Evolutionary conservation across 2,888 invertebrate genomes (phyloP), one percentile per base, ranked within the genome.

Genomic region (Amaurobius ferox): DNA sequence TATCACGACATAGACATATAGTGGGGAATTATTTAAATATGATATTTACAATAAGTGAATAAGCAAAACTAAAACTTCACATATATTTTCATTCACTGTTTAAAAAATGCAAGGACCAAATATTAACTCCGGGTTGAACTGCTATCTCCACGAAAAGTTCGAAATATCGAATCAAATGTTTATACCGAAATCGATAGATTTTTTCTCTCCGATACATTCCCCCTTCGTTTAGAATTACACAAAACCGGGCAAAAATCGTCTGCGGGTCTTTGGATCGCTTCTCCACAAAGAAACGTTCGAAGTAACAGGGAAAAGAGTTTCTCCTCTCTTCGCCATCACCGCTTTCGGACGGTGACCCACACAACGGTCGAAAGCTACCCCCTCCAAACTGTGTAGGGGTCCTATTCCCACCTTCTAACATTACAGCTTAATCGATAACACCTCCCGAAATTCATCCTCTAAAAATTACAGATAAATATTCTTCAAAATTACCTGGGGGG

Each of bases 401-500:
- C 55, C 13, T 68, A 13, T 26, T 64, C 35, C 30, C 64, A 40
- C 28, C 32, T 40, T 35, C 32, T 39, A n/a, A 19, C n/a, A 26
- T n/a, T 19, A 32, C 35, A 7, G 28, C n/a, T 13, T 7, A 9
- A 13, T 11, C 26, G 62, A 26, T 26, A 11, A 19, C 11, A 62
- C n/a, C n/a, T n/a, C n/a, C n/a, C n/a, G n/a, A n/a, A n/a, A n/a
- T n/a, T n/a, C n/a, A n/a, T n/a, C n/a, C n/a, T n/a, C n/a, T n/a
- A n/a, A n/a, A n/a, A n/a, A n/a, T n/a, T n/a, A n/a, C n/a, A n/a
- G n/a, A n/a, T n/a, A n/a, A n/a, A n/a, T n/a, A n/a, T n/a, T n/a
- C n/a, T n/a, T n/a, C n/a, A n/a, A n/a, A n/a, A 9, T 66, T 66
- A 76, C 83, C 81, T 76, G 62, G 19, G 76, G 76, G 81, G 64